Evolutionary conservation across 1,140 invertebrate species (phyloP).

Genomic region (Ostrea denselamellosa): DNA sequence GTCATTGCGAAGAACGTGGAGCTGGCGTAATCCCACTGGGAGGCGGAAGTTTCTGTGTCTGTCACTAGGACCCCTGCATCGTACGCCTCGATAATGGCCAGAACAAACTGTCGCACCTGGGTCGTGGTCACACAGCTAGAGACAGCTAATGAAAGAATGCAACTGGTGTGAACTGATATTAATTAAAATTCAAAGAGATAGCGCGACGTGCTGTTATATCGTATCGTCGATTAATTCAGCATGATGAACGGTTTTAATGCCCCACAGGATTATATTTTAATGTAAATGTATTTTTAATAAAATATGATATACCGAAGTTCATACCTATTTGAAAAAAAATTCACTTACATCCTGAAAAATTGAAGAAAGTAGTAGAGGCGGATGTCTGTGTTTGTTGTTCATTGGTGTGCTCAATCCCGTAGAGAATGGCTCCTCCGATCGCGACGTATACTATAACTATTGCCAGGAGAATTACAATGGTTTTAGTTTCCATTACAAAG

Average conservation of each 20-base stretch:
- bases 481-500: slow-evolving; percentile 18
- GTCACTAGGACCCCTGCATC: slow-evolving; percentile 43
- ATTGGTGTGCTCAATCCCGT: slow-evolving; percentile 5
- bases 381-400: slow-evolving; percentile 13
- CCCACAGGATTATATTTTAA: too few species aligned
- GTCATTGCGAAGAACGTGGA: slow-evolving; percentile 48
- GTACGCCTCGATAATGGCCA: slow-evolving; percentile 27
- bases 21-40: slow-evolving; percentile 41
- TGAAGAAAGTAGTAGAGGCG: not conserved
- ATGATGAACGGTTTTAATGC: not conserved
- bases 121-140: slow-evolving; percentile 30
- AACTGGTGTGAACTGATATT: too few species aligned
- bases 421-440: slow-evolving; percentile 12
- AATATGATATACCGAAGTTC: too few species aligned
- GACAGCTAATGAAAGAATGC: not conserved
- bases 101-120: slow-evolving; percentile 23
- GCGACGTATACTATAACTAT: not conserved
- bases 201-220: not conserved
- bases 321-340: not conserved
- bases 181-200: not conserved
- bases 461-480: not conserved
- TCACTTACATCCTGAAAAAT: not conserved
- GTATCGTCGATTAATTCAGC: not conserved
- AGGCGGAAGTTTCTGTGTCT: not conserved
- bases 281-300: not conserved